Evolutionary conservation across 37 sponge, comb jelly and placozoan genomes (phyloP).

Genomic region (Spongia lamella): DNA sequence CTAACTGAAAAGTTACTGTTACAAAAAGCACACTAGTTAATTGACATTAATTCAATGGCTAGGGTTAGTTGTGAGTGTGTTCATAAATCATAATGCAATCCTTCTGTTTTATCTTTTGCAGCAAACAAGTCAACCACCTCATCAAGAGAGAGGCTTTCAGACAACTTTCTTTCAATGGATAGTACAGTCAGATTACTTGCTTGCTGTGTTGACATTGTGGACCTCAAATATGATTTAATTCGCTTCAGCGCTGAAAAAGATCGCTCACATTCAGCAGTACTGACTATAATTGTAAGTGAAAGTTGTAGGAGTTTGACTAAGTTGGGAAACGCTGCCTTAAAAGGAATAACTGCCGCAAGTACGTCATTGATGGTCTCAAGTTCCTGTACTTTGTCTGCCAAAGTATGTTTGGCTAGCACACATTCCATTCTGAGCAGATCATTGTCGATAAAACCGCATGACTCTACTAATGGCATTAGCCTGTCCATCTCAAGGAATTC

Average conservation of each 20-base stretch:
- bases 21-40: too few relatives aligned
- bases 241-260: constrained; percentile 47
- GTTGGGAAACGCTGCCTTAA: constrained; percentile 25
- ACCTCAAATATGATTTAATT: constrained; percentile 35
- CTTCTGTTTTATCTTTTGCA: too few relatives aligned
- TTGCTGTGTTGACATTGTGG: constrained; percentile 34
- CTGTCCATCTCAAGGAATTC: background rate
- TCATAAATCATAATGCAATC: too few relatives aligned
- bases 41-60: too few relatives aligned
- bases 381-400: constrained; percentile 15
- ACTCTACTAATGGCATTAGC: constrained; percentile 15
- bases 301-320: background rate
- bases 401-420: constrained; percentile 28
- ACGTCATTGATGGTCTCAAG: constrained; percentile 19
- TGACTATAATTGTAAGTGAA: constrained; percentile 28
- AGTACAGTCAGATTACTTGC: constrained; percentile 35
- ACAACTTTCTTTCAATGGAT: constrained; percentile 25
- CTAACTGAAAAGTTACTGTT: too few relatives aligned
- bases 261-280: constrained; percentile 44
- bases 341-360: constrained; percentile 6
- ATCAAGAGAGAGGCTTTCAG: background rate
- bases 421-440: constrained; percentile 20
- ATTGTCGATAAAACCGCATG: constrained; percentile 15
- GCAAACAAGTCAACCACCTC: background rate
- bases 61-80: background rate